Evolutionary conservation across 1,140 invertebrate species (phyloP).

Genomic region (Stegodyphus dumicola): DNA sequence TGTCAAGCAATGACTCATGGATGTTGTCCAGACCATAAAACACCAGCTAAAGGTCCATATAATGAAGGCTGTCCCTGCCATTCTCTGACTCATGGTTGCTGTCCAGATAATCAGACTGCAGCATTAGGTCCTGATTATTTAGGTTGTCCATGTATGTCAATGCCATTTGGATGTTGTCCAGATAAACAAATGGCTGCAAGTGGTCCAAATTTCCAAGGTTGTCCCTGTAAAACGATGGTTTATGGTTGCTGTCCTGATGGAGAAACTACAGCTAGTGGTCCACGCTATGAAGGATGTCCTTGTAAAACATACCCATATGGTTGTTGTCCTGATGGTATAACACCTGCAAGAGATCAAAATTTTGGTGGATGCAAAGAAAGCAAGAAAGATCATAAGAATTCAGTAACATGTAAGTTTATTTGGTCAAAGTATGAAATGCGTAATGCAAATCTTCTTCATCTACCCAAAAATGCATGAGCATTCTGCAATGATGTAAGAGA

Average conservation of each 20-base stretch:
- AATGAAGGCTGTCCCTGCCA: slow-evolving; percentile 72
- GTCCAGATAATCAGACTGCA: slow-evolving; percentile 85
- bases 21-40: slow-evolving; percentile 90
- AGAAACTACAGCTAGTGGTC: slow-evolving; percentile 81
- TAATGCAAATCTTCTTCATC: not conserved
- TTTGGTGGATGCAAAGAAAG: slow-evolving; percentile 62
- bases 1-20: slow-evolving; percentile 63
- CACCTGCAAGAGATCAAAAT: slow-evolving; percentile 79
- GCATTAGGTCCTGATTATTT: slow-evolving; percentile 72
- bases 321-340: slow-evolving; percentile 90
- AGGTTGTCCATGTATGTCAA: slow-evolving; percentile 64
- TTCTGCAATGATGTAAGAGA: too few species aligned
- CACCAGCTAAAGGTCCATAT: slow-evolving; percentile 82
- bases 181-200: slow-evolving; percentile 78
- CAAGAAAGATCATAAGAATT: slow-evolving; percentile 42
- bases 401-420: slow-evolving; percentile 31
- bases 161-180: slow-evolving; percentile 83
- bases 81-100: slow-evolving; percentile 77
- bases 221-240: slow-evolving; percentile 78
- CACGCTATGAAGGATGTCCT: slow-evolving; percentile 77
- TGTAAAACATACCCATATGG: slow-evolving; percentile 72
- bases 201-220: slow-evolving; percentile 77
- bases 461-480: too few species aligned
- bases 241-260: slow-evolving; percentile 88
- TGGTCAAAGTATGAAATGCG: not conserved